These are phyloP conservation scores for Chrysaora quinquecirrha DNA, from an alignment of 30 jellyfish, hydroid and myxozoan genomes.

Conservation along the genomic window DNA sequence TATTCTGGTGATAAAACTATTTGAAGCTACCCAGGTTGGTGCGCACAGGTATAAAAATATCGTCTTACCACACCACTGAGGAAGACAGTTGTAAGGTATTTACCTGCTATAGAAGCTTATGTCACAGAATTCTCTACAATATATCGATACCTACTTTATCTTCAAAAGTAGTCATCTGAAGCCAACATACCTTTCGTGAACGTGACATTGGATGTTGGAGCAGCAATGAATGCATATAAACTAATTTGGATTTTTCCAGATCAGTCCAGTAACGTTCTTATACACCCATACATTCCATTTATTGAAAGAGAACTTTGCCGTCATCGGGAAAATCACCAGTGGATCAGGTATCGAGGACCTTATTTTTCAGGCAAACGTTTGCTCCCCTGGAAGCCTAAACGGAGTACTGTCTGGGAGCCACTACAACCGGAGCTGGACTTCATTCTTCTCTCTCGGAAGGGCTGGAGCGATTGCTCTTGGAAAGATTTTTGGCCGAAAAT, in stretches of 20 bases:
- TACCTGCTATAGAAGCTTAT: conserved; percentile 22
- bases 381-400: conserved; percentile 13
- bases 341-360: not conserved
- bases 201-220: conserved; percentile 5
- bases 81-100: not conserved
- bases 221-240: conserved; percentile 3
- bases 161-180: conserved; percentile 15
- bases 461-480: conserved; percentile 9
- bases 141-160: not conserved
- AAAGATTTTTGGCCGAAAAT: not conserved
- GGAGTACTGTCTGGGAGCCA: conserved; percentile 19
- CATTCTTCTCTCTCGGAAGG: conserved; percentile 29
- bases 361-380: conserved; percentile 2
- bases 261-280: not conserved
- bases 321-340: not conserved
- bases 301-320: not conserved
- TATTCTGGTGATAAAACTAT: not conserved
- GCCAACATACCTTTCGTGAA: conserved; percentile 26
- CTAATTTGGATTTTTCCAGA: not conserved
- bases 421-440: conserved; percentile 23
- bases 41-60: not conserved
- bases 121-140: conserved; percentile 48
- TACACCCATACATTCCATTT: not conserved
- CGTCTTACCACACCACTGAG: not conserved
- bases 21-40: not conserved